Base-by-base conservation (phyloP, 2,113 vertebrate genomes). In the Clarias batrachus region DNA sequence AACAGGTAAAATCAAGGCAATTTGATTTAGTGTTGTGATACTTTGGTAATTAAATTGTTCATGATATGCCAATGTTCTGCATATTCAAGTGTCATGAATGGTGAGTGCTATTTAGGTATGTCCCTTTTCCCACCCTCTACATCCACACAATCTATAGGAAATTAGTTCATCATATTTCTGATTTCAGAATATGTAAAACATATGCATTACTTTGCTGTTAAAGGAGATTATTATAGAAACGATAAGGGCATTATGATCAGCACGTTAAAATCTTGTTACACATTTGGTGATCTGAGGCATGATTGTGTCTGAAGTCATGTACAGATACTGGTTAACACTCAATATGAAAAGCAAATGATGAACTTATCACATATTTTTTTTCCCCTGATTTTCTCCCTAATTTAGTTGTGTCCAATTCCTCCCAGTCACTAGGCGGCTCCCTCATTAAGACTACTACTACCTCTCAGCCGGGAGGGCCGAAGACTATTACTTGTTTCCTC, bases 171-270 rank as follows among this genome's bases (percentile, higher is more conserved):
- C 17, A 19, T 62, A 52, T 21, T 41, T 84, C 13, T 60, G 62
- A 23, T 84, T 84, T 62, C 71, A 68, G 13, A 59, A 82, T 62
- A 85, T 73, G 21, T 16, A 86, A 56, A 87, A 70, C 33, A 27
- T 81, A 60, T 17, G 59, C 83, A 70, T 62, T 48, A 33, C 23
- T 52, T 52, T n/a, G 48, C 3, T 54, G 12, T 76, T 54, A 76
- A 76, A 23, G 23, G 14, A 14, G 23, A 25, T 73, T 21, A 11
- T 2, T 52, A 41, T 76, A 25, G 13, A 48, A 30, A 56, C 25
- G 8, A 56, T 54, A 1, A 77, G 2, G 14, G 54, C 16, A 57
- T 78, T 19, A 78, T 56, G 33, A 57, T 73, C 66, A 48, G 83
- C 57, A 76, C 8, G 30, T 19, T 83, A 70, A 74, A 30, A 80